Evolutionary conservation across 1,140 invertebrate species (phyloP).

Genomic region (Goniozus legneri): DNA sequence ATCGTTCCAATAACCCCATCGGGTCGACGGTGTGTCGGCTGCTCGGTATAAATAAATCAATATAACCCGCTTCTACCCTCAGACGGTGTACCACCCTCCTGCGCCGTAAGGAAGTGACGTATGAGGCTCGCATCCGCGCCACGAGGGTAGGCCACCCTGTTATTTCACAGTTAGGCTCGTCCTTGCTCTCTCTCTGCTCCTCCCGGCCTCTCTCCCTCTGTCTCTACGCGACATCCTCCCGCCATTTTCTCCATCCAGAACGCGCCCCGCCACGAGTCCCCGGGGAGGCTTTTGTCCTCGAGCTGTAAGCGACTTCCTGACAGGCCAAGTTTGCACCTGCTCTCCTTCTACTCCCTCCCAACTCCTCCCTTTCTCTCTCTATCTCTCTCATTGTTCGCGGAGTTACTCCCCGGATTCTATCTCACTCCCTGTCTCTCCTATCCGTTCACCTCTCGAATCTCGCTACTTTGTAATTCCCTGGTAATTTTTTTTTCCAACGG

Average conservation of each 20-base stretch:
- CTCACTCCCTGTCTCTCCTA: slow-evolving; percentile 5
- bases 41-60: slow-evolving; percentile 52
- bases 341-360: slow-evolving; percentile 33
- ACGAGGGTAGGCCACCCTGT: slow-evolving; percentile 41
- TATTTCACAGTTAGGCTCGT: slow-evolving; percentile 54
- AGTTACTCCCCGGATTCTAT: too few relatives aligned
- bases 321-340: slow-evolving; percentile 54
- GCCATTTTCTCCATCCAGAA: slow-evolving; percentile 21
- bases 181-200: slow-evolving; percentile 21
- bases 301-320: slow-evolving; percentile 56
- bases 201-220: slow-evolving; percentile 30
- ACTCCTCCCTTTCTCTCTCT: not conserved
- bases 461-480: too few relatives aligned
- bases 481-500: too few relatives aligned
- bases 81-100: slow-evolving; percentile 21
- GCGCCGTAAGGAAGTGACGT: slow-evolving; percentile 43
- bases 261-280: slow-evolving; percentile 43
- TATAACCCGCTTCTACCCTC: slow-evolving; percentile 37
- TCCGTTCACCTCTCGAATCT: too few relatives aligned
- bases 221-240: slow-evolving; percentile 22
- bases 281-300: slow-evolving; percentile 53
- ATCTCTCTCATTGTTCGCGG: too few relatives aligned
- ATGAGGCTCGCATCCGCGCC: slow-evolving; percentile 39
- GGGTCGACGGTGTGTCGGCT: slow-evolving; percentile 25
- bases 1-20: slow-evolving; percentile 48